Percentiles rank a stretch among this genome's conserved stretches.
Conservation (phyloP, 2,113 vertebrate genomes). For the Aspiorhynchus laticeps region DNA sequence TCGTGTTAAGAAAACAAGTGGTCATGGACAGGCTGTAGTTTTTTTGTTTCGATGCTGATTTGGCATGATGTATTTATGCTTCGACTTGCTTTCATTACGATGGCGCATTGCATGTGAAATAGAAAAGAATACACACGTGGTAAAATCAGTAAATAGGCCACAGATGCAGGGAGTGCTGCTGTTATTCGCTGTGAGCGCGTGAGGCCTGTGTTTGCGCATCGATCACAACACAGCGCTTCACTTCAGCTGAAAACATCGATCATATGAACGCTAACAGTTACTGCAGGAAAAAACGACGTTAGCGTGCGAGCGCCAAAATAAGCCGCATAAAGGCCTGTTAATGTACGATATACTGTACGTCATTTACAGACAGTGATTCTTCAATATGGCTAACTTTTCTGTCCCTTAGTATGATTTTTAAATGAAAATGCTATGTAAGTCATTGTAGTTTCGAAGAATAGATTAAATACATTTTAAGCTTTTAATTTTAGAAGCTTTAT, state of each 20-base stretch:
- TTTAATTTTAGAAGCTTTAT: not conserved
- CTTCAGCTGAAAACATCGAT: not conserved
- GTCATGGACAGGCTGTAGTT: not conserved
- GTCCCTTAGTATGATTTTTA: not conserved
- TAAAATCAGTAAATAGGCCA: not conserved
- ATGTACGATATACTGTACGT: not conserved
- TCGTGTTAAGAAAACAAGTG: not conserved
- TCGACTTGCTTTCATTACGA: not conserved
- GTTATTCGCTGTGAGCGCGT: not conserved
- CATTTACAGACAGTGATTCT: not conserved
- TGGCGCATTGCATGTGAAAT: not conserved
- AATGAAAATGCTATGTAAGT: not conserved
- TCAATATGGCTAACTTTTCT: not conserved
- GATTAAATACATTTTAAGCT: not conserved
- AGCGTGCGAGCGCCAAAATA: not conserved
- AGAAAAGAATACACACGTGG: not conserved
- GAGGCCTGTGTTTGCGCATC: constrained; percentile 37
- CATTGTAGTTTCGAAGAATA: not conserved
- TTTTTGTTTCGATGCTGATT: constrained; percentile 3
- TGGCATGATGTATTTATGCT: not conserved
- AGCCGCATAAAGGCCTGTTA: not conserved
- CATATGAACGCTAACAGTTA: not conserved
- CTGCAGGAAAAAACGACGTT: not conserved
- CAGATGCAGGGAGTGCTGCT: not conserved
- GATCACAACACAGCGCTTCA: not conserved